Percentiles rank a stretch among this genome's conserved stretches.
These are phyloP conservation scores for Heliconius aoede DNA, from an alignment of 2,888 invertebrate species.

Conservation along the genomic window DNA sequence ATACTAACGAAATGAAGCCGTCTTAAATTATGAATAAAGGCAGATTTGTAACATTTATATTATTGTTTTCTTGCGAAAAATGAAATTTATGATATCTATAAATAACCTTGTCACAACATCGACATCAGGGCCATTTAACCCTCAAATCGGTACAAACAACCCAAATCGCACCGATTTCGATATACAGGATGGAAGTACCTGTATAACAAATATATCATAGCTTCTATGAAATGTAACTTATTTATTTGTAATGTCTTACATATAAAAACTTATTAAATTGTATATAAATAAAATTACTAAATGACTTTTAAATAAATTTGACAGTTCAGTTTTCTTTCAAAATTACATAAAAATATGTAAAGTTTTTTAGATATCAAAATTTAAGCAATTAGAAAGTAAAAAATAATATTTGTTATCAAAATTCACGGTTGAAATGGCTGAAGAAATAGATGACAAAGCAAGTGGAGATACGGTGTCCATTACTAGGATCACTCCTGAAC, in stretches of 20 bases:
- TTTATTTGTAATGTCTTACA: neutral
- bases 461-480: slow-evolving; percentile 58
- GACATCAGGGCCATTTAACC: too few species aligned
- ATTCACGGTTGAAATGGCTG: slow-evolving; percentile 61
- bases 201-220: slow-evolving; percentile 20
- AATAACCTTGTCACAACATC: slow-evolving; percentile 34
- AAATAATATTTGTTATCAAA: slow-evolving; percentile 6
- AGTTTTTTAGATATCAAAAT: slow-evolving; percentile 21
- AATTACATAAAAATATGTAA: slow-evolving; percentile 6
- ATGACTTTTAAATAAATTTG: slow-evolving; percentile 10
- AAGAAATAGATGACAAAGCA: slow-evolving; percentile 56
- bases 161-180: slow-evolving; percentile 17
- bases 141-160: slow-evolving; percentile 36
- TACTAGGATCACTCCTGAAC: slow-evolving; percentile 47
- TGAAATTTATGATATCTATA: slow-evolving; percentile 13
- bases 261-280: neutral
- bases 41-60: slow-evolving; percentile 40
- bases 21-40: slow-evolving; percentile 45
- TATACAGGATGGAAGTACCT: too few species aligned
- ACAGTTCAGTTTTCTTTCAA: neutral
- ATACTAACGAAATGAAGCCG: slow-evolving; percentile 35
- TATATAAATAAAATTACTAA: neutral
- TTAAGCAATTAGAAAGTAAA: slow-evolving; percentile 27
- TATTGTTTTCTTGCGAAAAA: slow-evolving; percentile 34
- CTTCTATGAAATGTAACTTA: neutral